Percentiles rank a stretch among this genome's conserved stretches.
phyloP scores from a whole-genome alignment of 2,113 vertebrate genomes.

The Mesembrinibis cayennensis region DNA sequence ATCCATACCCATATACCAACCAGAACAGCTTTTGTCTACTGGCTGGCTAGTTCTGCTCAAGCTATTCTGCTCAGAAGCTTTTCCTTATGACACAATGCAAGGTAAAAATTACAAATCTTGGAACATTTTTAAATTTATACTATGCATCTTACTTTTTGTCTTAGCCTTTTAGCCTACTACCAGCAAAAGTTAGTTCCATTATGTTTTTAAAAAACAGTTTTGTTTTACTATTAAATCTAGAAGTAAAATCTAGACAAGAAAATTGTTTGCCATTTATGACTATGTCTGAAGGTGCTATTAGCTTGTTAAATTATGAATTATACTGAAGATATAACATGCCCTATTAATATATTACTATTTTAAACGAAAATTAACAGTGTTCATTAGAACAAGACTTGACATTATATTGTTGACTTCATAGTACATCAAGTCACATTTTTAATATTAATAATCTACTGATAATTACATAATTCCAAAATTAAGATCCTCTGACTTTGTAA shows the following conservation, averaged over 20 bases:
- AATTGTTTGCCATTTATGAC: not conserved
- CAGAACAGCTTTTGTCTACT: not conserved
- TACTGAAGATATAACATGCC: not conserved
- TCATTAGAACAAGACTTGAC: not conserved
- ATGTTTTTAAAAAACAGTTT: not conserved
- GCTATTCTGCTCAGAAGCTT: not conserved
- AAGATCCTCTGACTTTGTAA: not conserved
- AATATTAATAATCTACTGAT: not conserved
- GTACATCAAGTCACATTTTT: not conserved
- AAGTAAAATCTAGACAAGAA: not conserved
- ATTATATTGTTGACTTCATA: not conserved
- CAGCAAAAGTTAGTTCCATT: not conserved
- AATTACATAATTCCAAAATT: not conserved
- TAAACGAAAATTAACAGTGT: not conserved
- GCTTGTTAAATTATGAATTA: not conserved
- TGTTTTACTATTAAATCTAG: not conserved
- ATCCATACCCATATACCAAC: fast-evolving
- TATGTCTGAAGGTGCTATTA: not conserved
- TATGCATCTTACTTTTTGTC: not conserved
- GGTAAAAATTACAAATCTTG: not conserved
- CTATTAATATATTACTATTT: not conserved
- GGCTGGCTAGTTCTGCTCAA: not conserved
- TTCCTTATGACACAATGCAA: not conserved
- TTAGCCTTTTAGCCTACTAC: not conserved
- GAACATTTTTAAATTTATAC: not conserved